phyloP scores from a whole-genome alignment of 2,113 vertebrate species.

The Poeciliopsis turrubarensis region DNA sequence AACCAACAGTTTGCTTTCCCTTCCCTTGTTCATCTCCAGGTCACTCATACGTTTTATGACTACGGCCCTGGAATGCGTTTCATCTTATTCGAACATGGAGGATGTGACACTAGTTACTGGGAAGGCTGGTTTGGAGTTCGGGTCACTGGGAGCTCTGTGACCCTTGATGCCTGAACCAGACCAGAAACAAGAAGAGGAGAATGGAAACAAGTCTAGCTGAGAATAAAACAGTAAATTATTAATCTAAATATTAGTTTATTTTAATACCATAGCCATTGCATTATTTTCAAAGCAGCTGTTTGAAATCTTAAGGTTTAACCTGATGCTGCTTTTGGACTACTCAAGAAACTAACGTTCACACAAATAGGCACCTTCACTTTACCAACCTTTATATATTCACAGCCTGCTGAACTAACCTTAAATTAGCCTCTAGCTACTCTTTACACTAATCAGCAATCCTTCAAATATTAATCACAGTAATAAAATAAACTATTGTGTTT shows the following conservation, averaged over 20 bases:
- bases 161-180: conserved; percentile 60
- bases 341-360: background rate
- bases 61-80: conserved; percentile 90
- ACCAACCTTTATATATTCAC: too few species aligned
- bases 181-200: background rate
- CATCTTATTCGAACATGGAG: conserved; percentile 89
- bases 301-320: too few species aligned
- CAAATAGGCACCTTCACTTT: too few species aligned
- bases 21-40: conserved; percentile 68
- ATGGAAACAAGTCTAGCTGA: background rate
- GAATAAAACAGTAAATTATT: background rate
- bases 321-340: background rate
- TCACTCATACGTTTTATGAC: conserved; percentile 85
- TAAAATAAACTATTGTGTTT: too few species aligned
- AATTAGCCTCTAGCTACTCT: too few species aligned
- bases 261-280: too few species aligned
- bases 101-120: conserved; percentile 91
- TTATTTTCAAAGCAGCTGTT: too few species aligned
- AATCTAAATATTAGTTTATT: background rate
- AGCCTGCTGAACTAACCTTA: too few species aligned
- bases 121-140: conserved; percentile 93
- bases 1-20: background rate
- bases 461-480: too few species aligned
- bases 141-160: conserved; percentile 89
- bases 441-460: too few species aligned